Percentiles rank a stretch among this genome's conserved stretches.
Conservation (phyloP, 30 jellyfish, hydroid and myxozoan genomes). For the Aurelia aurita complex sp. Pacific region DNA sequence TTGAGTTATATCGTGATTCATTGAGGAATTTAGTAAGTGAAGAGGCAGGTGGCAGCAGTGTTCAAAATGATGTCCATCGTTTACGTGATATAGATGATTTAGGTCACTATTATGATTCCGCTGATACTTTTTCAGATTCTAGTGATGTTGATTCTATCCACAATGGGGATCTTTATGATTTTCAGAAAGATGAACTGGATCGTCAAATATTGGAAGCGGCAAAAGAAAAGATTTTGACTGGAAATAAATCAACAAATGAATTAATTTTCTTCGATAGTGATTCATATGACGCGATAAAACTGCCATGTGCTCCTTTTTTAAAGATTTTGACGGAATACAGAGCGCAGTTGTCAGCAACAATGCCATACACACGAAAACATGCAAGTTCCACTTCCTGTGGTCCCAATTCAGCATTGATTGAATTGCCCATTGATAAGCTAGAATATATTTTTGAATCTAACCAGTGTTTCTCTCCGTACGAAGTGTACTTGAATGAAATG, state of each 20-base stretch:
- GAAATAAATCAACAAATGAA: conserved; percentile 6
- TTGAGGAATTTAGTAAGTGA: too few relatives aligned
- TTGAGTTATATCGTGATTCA: too few relatives aligned
- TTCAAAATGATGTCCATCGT: too few relatives aligned
- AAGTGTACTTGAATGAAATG: background rate
- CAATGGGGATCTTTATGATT: too few relatives aligned
- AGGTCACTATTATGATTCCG: too few relatives aligned
- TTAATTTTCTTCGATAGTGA: background rate
- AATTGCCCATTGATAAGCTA: too few relatives aligned
- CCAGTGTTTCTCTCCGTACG: too few relatives aligned
- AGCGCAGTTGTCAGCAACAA: background rate
- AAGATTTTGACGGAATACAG: background rate
- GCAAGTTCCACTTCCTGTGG: background rate
- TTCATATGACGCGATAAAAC: too few relatives aligned
- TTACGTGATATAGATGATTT: too few relatives aligned
- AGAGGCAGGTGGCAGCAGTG: too few relatives aligned
- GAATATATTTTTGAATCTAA: too few relatives aligned
- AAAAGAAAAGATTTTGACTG: background rate
- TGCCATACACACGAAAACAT: too few relatives aligned
- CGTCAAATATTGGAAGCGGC: conserved; percentile 11
- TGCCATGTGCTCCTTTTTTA: conserved; percentile 7
- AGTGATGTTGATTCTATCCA: conserved; percentile 7
- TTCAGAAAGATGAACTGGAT: background rate
- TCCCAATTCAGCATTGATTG: background rate
- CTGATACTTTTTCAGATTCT: background rate